A percentile compares a stretch with the other conserved stretches of the same genome.
Conservation (phyloP, 2,888 invertebrate genomes). For the Drosophila austrosaltans region DNA sequence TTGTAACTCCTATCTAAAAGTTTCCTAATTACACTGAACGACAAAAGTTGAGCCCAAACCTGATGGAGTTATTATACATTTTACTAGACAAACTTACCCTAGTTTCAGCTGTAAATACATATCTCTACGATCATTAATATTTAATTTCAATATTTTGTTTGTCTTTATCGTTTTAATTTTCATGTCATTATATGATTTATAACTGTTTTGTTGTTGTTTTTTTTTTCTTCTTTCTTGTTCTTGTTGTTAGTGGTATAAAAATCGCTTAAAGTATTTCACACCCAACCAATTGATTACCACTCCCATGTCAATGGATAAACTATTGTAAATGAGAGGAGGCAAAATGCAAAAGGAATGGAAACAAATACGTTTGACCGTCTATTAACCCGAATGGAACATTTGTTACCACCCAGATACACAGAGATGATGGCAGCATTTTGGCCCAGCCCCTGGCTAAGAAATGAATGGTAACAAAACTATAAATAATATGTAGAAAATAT, state of each 20-base stretch:
- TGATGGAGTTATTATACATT: too few relatives aligned
- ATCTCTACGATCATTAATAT: too few relatives aligned
- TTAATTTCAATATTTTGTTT: background rate
- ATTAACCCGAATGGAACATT: conserved; percentile 60
- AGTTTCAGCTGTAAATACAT: background rate
- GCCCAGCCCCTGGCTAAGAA: background rate
- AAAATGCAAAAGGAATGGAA: background rate
- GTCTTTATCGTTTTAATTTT: background rate
- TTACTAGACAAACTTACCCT: too few relatives aligned
- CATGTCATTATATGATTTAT: background rate
- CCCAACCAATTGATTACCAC: background rate
- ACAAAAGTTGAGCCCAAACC: too few relatives aligned
- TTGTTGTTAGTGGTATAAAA: background rate
- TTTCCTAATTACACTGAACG: too few relatives aligned
- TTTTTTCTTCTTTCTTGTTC: too few relatives aligned
- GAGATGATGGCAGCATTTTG: background rate
- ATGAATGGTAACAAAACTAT: conserved; percentile 56
- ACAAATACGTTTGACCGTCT: conserved; percentile 35
- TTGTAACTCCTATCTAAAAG: too few relatives aligned
- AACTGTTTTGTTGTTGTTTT: background rate
- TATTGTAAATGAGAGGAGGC: background rate
- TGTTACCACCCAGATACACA: conserved; percentile 47
- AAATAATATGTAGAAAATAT: conserved; percentile 70
- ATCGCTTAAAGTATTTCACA: background rate
- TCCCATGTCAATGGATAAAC: conserved; percentile 1